A percentile compares a stretch with the other conserved stretches of the same genome.
Evolutionary conservation across 2,113 vertebrate species (phyloP).

Genomic region (Ranitomeya variabilis): DNA sequence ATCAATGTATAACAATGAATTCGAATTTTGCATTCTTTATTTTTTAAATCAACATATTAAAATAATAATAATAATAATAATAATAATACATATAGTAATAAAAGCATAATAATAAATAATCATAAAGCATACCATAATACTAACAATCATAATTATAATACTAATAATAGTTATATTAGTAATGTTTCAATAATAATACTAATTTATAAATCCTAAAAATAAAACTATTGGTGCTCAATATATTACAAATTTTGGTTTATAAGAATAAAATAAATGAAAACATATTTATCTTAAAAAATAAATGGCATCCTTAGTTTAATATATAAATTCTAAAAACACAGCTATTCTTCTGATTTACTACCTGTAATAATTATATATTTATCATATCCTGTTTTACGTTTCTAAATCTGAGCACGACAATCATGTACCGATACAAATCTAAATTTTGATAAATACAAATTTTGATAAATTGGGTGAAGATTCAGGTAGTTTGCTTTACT

Average conservation of each 20-base stretch:
- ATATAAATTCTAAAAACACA: not conserved
- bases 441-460: not conserved
- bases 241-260: not conserved
- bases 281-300: not conserved
- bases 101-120: too few species aligned
- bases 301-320: not conserved
- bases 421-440: not conserved
- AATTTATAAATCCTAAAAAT: not conserved
- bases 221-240: not conserved
- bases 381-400: not conserved
- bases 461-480: not conserved
- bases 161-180: too few species aligned
- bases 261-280: not conserved
- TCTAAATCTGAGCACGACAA: not conserved
- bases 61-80: not conserved
- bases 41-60: not conserved
- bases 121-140: not conserved
- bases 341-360: not conserved
- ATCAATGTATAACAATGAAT: not conserved
- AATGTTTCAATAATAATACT: too few species aligned
- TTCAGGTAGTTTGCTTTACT: not conserved
- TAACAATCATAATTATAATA: too few species aligned
- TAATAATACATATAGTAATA: not conserved
- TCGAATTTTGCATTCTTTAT: not conserved
- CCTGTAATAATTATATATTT: not conserved